phyloP scores from a whole-genome alignment of 2,888 invertebrate genomes.

The Mechanitis messenoides region DNA sequence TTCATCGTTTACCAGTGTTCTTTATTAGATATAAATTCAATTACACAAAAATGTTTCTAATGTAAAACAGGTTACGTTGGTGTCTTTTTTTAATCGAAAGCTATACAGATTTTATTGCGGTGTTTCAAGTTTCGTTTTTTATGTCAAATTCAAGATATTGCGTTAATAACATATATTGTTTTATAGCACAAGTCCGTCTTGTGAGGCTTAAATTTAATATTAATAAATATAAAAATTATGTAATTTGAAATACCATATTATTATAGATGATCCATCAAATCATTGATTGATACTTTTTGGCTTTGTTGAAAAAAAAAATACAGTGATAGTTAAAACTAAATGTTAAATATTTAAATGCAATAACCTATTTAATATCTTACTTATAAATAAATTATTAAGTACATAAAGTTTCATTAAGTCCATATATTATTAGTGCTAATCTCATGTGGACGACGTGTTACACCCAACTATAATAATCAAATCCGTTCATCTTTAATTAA shows the following conservation, averaged over 20 bases:
- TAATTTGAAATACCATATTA: conserved; percentile 3
- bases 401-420: conserved; percentile 64
- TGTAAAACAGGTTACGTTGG: too few relatives aligned
- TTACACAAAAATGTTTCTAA: too few relatives aligned
- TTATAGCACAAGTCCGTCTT: too few relatives aligned
- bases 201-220: too few relatives aligned
- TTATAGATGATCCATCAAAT: conserved; percentile 9
- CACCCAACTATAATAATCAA: conserved; percentile 21
- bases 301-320: conserved; percentile 10
- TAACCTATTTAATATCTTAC: conserved; percentile 50
- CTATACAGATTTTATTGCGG: too few relatives aligned
- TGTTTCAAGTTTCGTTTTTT: too few relatives aligned
- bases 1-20: too few relatives aligned
- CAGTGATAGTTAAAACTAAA: conserved; percentile 31
- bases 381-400: conserved; percentile 67
- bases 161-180: too few relatives aligned
- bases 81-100: too few relatives aligned
- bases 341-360: conserved; percentile 57
- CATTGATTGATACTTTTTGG: conserved; percentile 14
- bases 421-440: conserved; percentile 44
- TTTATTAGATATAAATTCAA: too few relatives aligned
- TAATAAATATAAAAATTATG: too few relatives aligned
- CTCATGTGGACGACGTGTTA: conserved; percentile 57
- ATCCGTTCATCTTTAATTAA: conserved; percentile 7
- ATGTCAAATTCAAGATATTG: too few relatives aligned